Percentiles rank a stretch among this genome's conserved stretches.
These are phyloP conservation scores for Syngnathoides biaculeatus DNA, from an alignment of 2,113 vertebrate genomes.

Conservation along the genomic window DNA sequence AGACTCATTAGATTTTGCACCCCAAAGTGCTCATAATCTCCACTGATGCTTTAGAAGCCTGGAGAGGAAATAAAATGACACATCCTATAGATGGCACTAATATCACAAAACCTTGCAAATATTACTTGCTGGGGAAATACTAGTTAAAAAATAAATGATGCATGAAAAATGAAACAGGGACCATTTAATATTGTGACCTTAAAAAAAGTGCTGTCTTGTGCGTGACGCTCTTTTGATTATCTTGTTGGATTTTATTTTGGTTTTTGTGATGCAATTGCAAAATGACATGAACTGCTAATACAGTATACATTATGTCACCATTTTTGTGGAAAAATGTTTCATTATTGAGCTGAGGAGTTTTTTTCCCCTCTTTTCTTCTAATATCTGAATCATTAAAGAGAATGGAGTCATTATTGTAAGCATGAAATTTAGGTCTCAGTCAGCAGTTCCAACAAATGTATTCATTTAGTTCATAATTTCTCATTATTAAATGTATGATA, in stretches of 20 bases:
- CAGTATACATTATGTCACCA: not conserved
- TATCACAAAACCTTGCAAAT: conserved; percentile 3
- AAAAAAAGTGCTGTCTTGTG: not conserved
- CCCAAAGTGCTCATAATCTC: conserved; percentile 8
- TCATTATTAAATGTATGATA: not conserved
- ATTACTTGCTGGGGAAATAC: not conserved
- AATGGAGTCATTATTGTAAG: not conserved
- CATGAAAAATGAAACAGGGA: not conserved
- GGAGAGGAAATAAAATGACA: not conserved
- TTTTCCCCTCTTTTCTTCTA: not conserved
- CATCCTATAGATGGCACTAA: not conserved
- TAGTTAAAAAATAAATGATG: conserved; percentile 3
- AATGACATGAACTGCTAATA: not conserved
- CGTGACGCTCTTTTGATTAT: conserved; percentile 15
- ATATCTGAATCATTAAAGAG: not conserved
- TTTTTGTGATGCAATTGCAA: conserved; percentile 1
- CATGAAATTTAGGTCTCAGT: not conserved
- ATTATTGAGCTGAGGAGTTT: not conserved
- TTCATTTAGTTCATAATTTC: not conserved
- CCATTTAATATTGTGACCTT: not conserved
- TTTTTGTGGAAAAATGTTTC: too few species aligned
- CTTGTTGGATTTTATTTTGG: conserved; percentile 6
- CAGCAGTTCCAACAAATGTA: not conserved
- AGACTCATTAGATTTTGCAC: conserved; percentile 12
- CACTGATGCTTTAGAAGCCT: not conserved